Base-by-base conservation (phyloP, 1,140 invertebrate species). In the Belonocnema kinseyi region DNA sequence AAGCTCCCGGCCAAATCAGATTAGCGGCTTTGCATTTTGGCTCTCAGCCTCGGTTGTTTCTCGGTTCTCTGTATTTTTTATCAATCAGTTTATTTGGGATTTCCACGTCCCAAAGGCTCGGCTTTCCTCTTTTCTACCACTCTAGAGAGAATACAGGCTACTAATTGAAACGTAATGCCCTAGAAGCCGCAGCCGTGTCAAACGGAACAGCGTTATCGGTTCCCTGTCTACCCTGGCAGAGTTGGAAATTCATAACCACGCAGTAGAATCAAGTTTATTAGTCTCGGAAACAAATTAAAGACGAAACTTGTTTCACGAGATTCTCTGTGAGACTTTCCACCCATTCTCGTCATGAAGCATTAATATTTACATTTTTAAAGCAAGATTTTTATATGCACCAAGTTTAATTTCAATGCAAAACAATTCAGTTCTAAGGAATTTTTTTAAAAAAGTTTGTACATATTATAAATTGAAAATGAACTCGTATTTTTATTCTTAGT, bases 241-340 rank as follows among this genome's bases (percentile, higher is more conserved):
- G 61, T 66, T 33, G 61, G 26, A 66, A 66, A 66, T 66, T 66
- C 61, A 66, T 66, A 66, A 66, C 61, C 26, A 66, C 61, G 14
- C 13, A 21, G 21, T 26, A 40, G 61, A 66, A 26, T 66, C n/a
- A 66, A 66, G 26, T 66, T 66, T 66, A 66, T 66, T 66, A 66
- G 61, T 66, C 61, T 66, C 33, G 26, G 61, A 66, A 66, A 66
- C 61, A 66, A 66, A 66, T 66, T 66, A 66, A 66, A 66, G 61
- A 66, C 61, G 33, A 46, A 66, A 66, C 61, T 66, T 66, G 61
- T 66, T 66, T 66, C 61, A 12, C n/a, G 58, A 66, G 33, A 8
- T 66, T 14, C 61, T 40, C 26, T n/a, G 13, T 14, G 12, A 66
- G 61, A n/a, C 40, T 40, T 46, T 46, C 33, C 40, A n/a, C 46